phyloP scores from a whole-genome alignment of 2,888 invertebrate species.

The Drosophila sordidapex region DNA sequence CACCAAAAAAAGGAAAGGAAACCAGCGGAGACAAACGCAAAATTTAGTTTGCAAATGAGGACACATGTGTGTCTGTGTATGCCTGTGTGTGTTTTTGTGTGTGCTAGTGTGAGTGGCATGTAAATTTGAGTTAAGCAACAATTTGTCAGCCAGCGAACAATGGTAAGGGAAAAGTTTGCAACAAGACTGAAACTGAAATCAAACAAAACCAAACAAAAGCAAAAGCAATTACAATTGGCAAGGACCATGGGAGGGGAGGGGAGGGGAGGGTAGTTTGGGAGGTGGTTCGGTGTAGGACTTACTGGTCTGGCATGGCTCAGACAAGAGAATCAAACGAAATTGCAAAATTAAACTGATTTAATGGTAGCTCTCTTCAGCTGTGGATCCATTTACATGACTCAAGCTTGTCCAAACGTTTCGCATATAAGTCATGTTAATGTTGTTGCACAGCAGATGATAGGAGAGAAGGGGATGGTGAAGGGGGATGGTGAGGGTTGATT shows the following conservation, averaged over 20 bases:
- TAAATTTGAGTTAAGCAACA: conserved; percentile 62
- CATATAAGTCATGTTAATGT: conserved; percentile 66
- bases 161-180: conserved; percentile 53
- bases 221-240: conserved; percentile 72
- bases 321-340: conserved; percentile 72
- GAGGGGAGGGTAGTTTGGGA: too few species aligned
- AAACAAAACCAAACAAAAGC: conserved; percentile 66
- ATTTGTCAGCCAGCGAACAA: conserved; percentile 65
- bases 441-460: conserved; percentile 21
- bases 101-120: conserved; percentile 42
- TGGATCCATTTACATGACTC: conserved; percentile 45
- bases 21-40: conserved; percentile 36
- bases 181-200: conserved; percentile 58
- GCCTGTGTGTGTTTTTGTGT: conserved; percentile 10
- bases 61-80: conserved; percentile 25
- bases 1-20: neutral
- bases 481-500: conserved; percentile 59
- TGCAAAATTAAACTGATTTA: conserved; percentile 77
- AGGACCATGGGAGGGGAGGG: neutral
- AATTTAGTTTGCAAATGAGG: conserved; percentile 74
- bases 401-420: conserved; percentile 29
- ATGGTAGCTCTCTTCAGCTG: conserved; percentile 49
- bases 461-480: neutral
- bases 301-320: conserved; percentile 2
- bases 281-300: neutral